Conservation (phyloP, 2,888 invertebrate genomes). For the Harpagoxenus sublaevis region DNA sequence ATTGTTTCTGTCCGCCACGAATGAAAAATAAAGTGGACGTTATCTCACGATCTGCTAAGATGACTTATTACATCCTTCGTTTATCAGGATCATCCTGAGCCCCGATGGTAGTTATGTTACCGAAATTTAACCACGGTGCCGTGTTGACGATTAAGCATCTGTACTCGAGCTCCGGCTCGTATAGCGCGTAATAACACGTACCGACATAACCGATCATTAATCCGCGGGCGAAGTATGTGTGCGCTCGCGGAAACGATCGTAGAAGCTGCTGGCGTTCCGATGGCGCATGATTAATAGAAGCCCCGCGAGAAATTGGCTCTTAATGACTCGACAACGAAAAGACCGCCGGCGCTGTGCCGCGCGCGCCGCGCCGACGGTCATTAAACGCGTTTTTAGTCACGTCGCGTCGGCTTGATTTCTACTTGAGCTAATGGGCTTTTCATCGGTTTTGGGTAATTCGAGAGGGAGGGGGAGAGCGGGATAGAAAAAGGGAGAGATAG, state of each 20-base stretch:
- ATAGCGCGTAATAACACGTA: conserved; percentile 43
- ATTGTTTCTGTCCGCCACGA: neutral
- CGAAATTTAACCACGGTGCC: conserved; percentile 36
- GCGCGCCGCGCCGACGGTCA: conserved; percentile 47
- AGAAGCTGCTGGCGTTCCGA: conserved; percentile 49
- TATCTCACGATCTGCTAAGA: conserved; percentile 15
- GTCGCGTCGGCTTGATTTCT: conserved; percentile 67
- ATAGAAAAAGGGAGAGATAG: neutral
- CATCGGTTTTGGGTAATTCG: conserved; percentile 69
- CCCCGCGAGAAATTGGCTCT: conserved; percentile 68
- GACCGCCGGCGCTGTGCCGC: conserved; percentile 47
- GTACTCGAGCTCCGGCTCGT: conserved; percentile 19
- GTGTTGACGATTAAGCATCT: conserved; percentile 50
- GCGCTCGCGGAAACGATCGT: conserved; percentile 55
- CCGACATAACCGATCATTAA: conserved; percentile 57
- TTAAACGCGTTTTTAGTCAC: conserved; percentile 72
- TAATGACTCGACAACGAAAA: conserved; percentile 75
- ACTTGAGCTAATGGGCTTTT: conserved; percentile 72
- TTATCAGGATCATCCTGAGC: conserved; percentile 15
- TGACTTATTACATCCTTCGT: conserved; percentile 22
- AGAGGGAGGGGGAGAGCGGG: neutral
- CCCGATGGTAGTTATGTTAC: conserved; percentile 30
- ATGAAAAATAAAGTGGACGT: conserved; percentile 15
- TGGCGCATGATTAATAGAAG: conserved; percentile 71
- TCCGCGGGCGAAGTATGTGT: conserved; percentile 49